These are phyloP conservation scores for Charina bottae DNA, from an alignment of 2,113 vertebrate genomes.

Conservation along the genomic window DNA sequence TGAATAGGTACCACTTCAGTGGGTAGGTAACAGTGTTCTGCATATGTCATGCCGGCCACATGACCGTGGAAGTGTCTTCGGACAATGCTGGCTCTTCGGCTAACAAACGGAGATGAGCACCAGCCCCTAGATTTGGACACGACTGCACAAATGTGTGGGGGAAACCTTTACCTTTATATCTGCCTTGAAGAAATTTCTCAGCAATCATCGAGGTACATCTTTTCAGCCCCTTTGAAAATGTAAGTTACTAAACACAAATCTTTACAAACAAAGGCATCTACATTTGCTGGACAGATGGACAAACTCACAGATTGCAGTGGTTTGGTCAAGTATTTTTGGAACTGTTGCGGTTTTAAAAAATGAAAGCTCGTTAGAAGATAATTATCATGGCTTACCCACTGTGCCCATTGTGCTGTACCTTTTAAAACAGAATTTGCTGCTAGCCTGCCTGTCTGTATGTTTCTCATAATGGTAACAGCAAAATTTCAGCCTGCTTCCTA, in stretches of 20 bases:
- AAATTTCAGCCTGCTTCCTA: constrained; percentile 22
- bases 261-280: not conserved
- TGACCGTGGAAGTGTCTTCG: too few species aligned
- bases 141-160: too few species aligned
- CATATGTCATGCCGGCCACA: too few species aligned
- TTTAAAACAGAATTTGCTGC: constrained; percentile 40
- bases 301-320: not conserved
- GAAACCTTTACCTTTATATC: too few species aligned
- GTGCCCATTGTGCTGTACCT: constrained; percentile 47
- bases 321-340: constrained; percentile 9
- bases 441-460: constrained; percentile 42
- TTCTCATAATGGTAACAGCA: not conserved
- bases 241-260: not conserved
- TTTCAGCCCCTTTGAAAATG: not conserved
- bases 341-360: constrained; percentile 39
- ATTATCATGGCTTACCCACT: constrained; percentile 69
- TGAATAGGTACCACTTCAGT: too few species aligned
- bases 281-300: not conserved
- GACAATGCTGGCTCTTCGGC: too few species aligned
- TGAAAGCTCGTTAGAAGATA: constrained; percentile 61
- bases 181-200: not conserved
- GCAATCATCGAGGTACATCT: not conserved
- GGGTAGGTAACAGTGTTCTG: too few species aligned
- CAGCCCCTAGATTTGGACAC: too few species aligned
- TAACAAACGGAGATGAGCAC: too few species aligned